These are phyloP conservation scores for Mellilla xanthometata DNA, from an alignment of 2,888 invertebrate species.

Conservation along the genomic window DNA sequence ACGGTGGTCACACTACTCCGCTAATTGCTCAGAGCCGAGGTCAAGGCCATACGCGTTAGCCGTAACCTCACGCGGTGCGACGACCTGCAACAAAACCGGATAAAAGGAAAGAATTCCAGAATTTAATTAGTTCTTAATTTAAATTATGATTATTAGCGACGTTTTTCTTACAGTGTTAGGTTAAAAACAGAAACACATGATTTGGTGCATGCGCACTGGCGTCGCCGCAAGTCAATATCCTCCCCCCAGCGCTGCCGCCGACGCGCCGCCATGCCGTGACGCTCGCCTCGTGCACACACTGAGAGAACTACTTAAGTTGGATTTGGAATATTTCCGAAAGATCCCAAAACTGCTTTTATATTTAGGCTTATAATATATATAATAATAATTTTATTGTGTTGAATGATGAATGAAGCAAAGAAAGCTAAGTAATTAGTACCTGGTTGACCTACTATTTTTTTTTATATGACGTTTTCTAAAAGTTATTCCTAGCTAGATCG, in stretches of 20 bases:
- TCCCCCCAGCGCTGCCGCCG: conserved; percentile 73
- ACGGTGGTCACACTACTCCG: conserved; percentile 8
- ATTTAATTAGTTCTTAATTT: too few species aligned
- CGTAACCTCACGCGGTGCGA: conserved; percentile 32
- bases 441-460: too few species aligned
- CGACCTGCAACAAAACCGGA: conserved; percentile 15
- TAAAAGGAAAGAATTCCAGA: conserved; percentile 4
- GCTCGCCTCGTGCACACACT: conserved; percentile 47
- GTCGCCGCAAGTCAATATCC: conserved; percentile 80
- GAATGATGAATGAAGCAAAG: too few species aligned
- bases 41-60: conserved; percentile 54
- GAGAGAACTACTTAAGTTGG: conserved; percentile 47
- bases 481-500: too few species aligned
- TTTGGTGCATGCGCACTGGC: conserved; percentile 74
- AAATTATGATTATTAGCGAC: conserved; percentile 41
- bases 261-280: conserved; percentile 78
- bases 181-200: conserved; percentile 78
- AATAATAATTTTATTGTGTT: too few species aligned
- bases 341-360: too few species aligned
- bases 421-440: too few species aligned
- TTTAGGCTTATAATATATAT: too few species aligned
- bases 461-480: too few species aligned
- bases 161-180: conserved; percentile 52
- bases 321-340: conserved; percentile 33
- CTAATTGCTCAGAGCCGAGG: conserved; percentile 41